A percentile compares a stretch with the other conserved stretches of the same genome.
Evolutionary conservation across 2,888 invertebrate species (phyloP).

Genomic region (Drosophila stalkeri): DNA sequence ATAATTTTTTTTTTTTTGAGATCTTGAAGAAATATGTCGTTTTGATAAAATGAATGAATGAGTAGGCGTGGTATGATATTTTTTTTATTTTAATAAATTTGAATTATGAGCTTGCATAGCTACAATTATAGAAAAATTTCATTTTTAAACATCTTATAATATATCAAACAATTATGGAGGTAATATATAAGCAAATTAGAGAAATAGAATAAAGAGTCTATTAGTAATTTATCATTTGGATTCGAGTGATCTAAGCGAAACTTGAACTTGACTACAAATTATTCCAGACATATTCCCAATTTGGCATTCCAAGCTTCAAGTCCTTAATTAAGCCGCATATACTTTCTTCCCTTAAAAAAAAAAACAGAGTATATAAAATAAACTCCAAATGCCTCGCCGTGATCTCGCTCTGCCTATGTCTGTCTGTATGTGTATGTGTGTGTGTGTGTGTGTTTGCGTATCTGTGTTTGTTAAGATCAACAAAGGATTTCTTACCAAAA

Average conservation of each 20-base stretch:
- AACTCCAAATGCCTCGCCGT: slow-evolving; percentile 60
- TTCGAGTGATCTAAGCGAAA: neutral
- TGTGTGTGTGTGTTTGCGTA: slow-evolving; percentile 37
- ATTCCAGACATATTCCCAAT: neutral
- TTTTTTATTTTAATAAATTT: no score
- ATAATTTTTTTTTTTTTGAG: no score
- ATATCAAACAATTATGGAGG: no score
- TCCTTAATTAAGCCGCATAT: neutral
- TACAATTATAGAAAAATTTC: no score
- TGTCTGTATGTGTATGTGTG: slow-evolving; percentile 3
- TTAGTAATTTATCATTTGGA: neutral
- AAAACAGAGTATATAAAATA: slow-evolving; percentile 24
- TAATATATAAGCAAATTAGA: no score
- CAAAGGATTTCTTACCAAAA: slow-evolving; percentile 84
- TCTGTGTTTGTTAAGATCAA: slow-evolving; percentile 83
- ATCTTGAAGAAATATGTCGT: no score
- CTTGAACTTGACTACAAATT: neutral
- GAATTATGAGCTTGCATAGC: no score
- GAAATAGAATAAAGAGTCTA: neutral
- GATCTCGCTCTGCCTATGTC: slow-evolving; percentile 23
- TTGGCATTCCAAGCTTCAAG: neutral
- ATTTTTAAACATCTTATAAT: no score
- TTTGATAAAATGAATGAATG: neutral
- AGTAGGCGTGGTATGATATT: neutral
- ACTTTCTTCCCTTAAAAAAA: neutral